A percentile compares a stretch with the other conserved stretches of the same genome.
Conservation (phyloP, 1,140 invertebrate genomes). For the Zaprionus kolodkinae region DNA sequence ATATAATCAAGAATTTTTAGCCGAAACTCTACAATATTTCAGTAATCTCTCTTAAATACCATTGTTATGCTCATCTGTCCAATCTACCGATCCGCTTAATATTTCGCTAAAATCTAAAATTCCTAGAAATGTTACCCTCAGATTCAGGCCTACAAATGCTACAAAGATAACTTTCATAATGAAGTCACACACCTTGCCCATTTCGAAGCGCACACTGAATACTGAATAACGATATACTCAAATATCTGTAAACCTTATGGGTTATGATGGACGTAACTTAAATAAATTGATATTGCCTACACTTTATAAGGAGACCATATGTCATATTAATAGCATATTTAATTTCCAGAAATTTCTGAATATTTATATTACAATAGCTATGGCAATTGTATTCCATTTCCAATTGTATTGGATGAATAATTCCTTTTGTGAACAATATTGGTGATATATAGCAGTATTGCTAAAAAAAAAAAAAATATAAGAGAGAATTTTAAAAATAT, state of each 20-base stretch:
- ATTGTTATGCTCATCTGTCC: not conserved
- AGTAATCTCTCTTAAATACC: not conserved
- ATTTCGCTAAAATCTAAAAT: not conserved
- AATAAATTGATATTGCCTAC: not conserved
- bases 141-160: not conserved
- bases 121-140: not conserved
- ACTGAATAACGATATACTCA: not conserved
- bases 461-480: not conserved
- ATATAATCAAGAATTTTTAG: not conserved
- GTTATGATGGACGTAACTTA: not conserved
- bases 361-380: not conserved
- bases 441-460: not conserved
- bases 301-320: not conserved
- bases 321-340: not conserved
- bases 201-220: not conserved
- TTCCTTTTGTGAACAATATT: not conserved
- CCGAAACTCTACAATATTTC: not conserved
- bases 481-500: not conserved
- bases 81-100: no score
- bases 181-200: not conserved
- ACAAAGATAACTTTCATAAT: not conserved
- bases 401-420: not conserved
- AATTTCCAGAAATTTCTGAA: not conserved
- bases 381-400: not conserved
- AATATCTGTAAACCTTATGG: not conserved